These are phyloP conservation scores for Chaetops frenatus DNA, from an alignment of 2,113 vertebrate species.

Conservation along the genomic window DNA sequence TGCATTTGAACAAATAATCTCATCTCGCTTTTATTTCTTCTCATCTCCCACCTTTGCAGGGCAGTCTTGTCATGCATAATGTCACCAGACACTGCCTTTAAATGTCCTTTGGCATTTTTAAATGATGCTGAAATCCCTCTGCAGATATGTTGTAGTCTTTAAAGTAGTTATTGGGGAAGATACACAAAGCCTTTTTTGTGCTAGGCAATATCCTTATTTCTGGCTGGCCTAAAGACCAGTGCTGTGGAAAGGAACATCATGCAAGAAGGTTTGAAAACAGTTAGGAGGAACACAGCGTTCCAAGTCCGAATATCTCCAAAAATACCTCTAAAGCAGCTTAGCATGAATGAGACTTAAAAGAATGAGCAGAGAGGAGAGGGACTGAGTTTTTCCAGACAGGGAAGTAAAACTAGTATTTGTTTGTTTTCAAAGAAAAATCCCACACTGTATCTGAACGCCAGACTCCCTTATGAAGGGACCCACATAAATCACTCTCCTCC, in stretches of 20 bases:
- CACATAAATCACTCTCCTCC: neutral
- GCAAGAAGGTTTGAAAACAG: slow-evolving; percentile 15
- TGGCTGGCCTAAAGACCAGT: neutral
- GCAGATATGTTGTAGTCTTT: neutral
- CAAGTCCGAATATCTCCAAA: slow-evolving; percentile 18
- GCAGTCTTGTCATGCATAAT: neutral
- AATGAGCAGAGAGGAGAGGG: neutral
- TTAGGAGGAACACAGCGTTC: neutral
- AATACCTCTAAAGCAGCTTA: slow-evolving; percentile 28
- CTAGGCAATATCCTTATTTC: neutral
- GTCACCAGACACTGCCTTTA: neutral
- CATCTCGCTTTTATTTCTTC: neutral
- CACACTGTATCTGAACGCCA: neutral
- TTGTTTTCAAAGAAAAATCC: slow-evolving; percentile 31
- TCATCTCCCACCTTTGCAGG: neutral
- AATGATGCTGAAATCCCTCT: neutral
- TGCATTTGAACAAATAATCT: neutral
- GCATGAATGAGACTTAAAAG: slow-evolving; percentile 13
- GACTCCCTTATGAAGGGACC: slow-evolving; percentile 4
- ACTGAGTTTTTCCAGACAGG: slow-evolving; percentile 19
- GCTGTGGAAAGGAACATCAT: neutral
- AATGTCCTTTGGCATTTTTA: neutral
- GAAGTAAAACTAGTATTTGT: neutral
- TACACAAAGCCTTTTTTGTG: slow-evolving; percentile 34
- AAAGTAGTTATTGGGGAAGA: neutral